Evolutionary conservation across 2,888 invertebrate species (phyloP), one percentile per base, ranked within the genome.

Genomic region (Clunio marinus): DNA sequence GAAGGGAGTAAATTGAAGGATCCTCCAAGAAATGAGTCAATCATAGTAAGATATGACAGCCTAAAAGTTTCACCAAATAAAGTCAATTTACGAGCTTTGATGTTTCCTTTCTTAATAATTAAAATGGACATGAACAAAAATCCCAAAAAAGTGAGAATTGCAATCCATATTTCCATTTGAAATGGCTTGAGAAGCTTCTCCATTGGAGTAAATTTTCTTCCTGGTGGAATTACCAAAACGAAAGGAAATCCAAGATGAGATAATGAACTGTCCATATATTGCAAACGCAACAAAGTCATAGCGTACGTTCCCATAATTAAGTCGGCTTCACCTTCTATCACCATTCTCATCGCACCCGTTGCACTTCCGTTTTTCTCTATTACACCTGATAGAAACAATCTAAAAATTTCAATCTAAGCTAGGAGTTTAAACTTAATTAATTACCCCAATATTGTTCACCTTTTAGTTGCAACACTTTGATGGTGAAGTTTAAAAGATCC

Each of bases 121-220:
- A n/a, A n/a, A n/a, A n/a, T n/a, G n/a, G n/a, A n/a, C n/a, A n/a
- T n/a, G n/a, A n/a, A n/a, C n/a, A n/a, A n/a, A n/a, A n/a, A n/a
- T n/a, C n/a, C n/a, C 10, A n/a, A 10, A 15, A 41, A 10, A 15
- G 15, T 41, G 10, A 41, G 10, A 3, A 41, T 3, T 3, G n/a
- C 7, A 10, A 41, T n/a, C 41, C 41, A 41, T 13, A 41, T 2
- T n/a, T 10, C 2, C n/a, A 10, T 41, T 1, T 37, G 32, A 13
- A 60, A 60, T 7, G 60, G 60, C 3, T n/a, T 20, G 8, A 60
- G 7, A 35, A 60, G 60, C n/a, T 60, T 60, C 13, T 60, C 60
- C 1, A 60, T 3, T n/a, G 60, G 13, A 17, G 60, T 17, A 15
- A 25, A 32, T 32, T 2, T 15, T 22, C 27, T 5, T 10, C 59